Evolutionary conservation across 2,797 vertebrate species (phyloP).

Genomic region (Nannoperca obscura): DNA sequence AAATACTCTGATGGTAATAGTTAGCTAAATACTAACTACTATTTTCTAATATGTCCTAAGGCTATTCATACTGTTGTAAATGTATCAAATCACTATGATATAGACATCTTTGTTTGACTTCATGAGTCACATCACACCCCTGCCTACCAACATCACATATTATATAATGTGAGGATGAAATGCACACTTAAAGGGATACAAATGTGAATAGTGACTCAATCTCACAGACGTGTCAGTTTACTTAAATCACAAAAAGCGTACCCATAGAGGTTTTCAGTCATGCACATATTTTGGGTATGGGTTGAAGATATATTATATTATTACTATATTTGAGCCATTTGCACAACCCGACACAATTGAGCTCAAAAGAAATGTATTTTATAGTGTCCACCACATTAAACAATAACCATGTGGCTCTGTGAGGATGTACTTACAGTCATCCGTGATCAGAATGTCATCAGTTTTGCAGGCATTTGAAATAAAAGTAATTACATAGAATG

Average conservation of each 20-base stretch:
- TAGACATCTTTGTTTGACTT: neutral
- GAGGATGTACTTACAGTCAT: neutral
- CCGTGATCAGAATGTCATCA: neutral
- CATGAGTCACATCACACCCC: neutral
- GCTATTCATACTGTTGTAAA: constrained; percentile 11
- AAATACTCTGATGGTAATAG: constrained; percentile 15
- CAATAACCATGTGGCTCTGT: neutral
- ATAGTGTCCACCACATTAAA: neutral
- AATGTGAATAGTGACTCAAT: neutral
- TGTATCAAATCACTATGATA: neutral
- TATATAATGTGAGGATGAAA: neutral
- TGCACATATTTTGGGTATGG: neutral
- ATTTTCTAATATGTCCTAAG: neutral
- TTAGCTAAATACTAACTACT: constrained; percentile 8
- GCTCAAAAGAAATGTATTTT: neutral
- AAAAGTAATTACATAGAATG: too few species aligned
- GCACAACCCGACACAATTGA: neutral
- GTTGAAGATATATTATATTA: neutral
- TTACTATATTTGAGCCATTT: neutral
- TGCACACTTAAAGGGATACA: neutral
- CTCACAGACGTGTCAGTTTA: neutral
- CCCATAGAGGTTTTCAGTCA: neutral
- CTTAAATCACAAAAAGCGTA: neutral
- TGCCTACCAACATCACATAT: neutral
- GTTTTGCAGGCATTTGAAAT: neutral